A percentile compares a stretch with the other conserved stretches of the same genome.
Conservation (phyloP, 2,888 invertebrate species). For the Amaurobius ferox region DNA sequence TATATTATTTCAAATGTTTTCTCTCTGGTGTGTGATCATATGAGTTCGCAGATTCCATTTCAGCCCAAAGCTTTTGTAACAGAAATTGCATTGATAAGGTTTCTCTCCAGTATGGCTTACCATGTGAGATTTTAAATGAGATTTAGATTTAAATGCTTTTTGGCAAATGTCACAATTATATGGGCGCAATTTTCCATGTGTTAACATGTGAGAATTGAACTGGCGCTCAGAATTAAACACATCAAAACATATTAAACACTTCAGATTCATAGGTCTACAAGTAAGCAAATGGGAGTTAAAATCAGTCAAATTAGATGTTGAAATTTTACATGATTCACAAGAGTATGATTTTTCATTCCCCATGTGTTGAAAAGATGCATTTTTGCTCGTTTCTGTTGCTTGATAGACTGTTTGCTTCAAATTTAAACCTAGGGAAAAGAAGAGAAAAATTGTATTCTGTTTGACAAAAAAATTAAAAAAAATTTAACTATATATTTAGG, state of each 20-base stretch:
- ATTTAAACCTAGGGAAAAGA: neutral
- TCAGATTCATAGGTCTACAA: neutral
- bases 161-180: neutral
- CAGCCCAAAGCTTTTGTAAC: neutral
- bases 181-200: neutral
- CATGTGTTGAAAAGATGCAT: neutral
- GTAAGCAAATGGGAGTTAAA: neutral
- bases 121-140: neutral
- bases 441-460: too few species aligned
- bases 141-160: neutral
- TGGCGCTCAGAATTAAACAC: neutral
- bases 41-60: constrained; percentile 15
- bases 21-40: constrained; percentile 2
- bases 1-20: neutral
- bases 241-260: neutral
- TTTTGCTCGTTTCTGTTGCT: too few species aligned
- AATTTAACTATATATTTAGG: too few species aligned
- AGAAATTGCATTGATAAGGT: constrained; percentile 11
- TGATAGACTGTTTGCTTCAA: neutral
- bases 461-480: too few species aligned
- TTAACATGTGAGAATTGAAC: too few species aligned
- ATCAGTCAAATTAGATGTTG: neutral
- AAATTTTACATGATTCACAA: neutral
- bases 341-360: neutral
- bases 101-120: constrained; percentile 16